Base-by-base conservation (phyloP, 1,140 invertebrate genomes). In the Eumeta japonica region DNA sequence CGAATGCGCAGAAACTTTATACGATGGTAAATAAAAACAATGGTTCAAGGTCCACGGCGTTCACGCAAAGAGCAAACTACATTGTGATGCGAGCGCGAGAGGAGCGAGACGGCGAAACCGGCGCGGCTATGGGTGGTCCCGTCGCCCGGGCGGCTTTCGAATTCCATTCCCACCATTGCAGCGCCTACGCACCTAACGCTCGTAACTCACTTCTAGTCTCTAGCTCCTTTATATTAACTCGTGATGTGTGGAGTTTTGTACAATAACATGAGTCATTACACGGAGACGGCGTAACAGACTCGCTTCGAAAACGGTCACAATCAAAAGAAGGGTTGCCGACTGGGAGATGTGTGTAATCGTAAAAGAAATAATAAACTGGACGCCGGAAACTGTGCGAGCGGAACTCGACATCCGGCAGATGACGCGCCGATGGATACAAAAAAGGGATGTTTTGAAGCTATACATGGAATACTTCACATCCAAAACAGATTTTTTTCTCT, bases 81-180 rank as follows among this genome's bases (percentile, higher is more conserved):
- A 71, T 66, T 63, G 58, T 66, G 55, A 44, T 3, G 34, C 16
- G 5, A 10, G 50, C 58, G 60, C 60, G 65, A 60, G 67, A 60
- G 62, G 60, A 60, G 68, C 64, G 51, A 55, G 53, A 52, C 48
- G 52, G 58, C 52, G 51, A 41, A 51, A 61, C 68, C 70, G 63
- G 65, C 68, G 71, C 66, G 66, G 62, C 63, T 68, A 62, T 71
- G 66, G 68, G 68, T 71, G 68, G 68, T 70, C 68, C 57, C 52
- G 7, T 5, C 13, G 5, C 20, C n/a, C 63, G 64, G 57, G 66
- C 62, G 59, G 68, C 68, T 71, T 68, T 71, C 64, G 54, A 71
- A 74, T 74, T 74, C 68, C 66, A 64, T 62, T 63, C 62, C 56
- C 52, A 62, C 53, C 62, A 58, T 62, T 62, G 55, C 59, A 66